phyloP scores from a whole-genome alignment of 2,888 invertebrate species.

The Lasioglossum zephyrum region DNA sequence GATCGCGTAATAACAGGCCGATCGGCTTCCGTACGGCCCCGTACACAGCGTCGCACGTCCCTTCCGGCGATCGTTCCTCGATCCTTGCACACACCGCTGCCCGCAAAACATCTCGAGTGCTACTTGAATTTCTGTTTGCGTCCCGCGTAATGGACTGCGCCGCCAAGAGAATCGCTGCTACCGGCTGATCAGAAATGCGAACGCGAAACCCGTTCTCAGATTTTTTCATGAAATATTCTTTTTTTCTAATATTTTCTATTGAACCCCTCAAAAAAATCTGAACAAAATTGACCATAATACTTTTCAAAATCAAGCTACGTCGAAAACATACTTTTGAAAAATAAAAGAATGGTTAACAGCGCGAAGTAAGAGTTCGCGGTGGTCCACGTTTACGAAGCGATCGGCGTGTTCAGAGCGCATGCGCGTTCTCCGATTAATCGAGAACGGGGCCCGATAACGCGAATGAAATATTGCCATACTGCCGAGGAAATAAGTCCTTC shows the following conservation, averaged over 20 bases:
- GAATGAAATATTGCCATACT: neutral
- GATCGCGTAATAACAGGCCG: slow-evolving; percentile 74
- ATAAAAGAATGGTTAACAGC: too few species aligned
- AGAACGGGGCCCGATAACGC: neutral
- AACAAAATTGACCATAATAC: too few species aligned
- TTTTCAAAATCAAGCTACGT: too few species aligned
- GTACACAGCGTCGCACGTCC: slow-evolving; percentile 45
- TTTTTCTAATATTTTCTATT: too few species aligned
- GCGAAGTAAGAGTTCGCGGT: neutral
- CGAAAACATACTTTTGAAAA: too few species aligned
- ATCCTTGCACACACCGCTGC: neutral
- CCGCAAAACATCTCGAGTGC: slow-evolving; percentile 50
- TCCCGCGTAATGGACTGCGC: slow-evolving; percentile 7
- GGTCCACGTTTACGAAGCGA: neutral
- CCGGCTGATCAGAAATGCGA: neutral
- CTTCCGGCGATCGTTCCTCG: slow-evolving; percentile 38
- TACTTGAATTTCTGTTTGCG: slow-evolving; percentile 44
- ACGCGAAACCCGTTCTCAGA: neutral
- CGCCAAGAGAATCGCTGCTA: neutral
- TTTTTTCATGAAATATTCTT: too few species aligned
- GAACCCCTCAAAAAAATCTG: too few species aligned
- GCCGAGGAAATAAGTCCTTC: neutral
- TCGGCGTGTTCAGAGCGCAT: neutral
- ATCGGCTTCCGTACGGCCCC: slow-evolving; percentile 67
- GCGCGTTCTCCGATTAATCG: neutral